Evolutionary conservation across 2,888 invertebrate genomes (phyloP).

Genomic region (Epicampocera succincta): DNA sequence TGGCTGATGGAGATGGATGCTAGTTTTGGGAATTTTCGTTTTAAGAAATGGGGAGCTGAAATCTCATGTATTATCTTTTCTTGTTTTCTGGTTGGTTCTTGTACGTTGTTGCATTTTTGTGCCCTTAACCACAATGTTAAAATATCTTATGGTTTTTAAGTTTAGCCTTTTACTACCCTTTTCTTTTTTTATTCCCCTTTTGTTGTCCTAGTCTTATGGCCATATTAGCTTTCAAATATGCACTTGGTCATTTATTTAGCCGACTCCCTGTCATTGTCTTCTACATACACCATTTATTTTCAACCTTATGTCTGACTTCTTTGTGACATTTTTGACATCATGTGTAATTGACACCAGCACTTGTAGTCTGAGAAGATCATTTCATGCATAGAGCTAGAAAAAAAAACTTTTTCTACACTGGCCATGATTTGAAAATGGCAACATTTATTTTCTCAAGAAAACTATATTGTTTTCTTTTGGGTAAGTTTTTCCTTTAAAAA

Average conservation of each 20-base stretch:
- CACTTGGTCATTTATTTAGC: background rate
- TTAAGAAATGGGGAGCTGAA: background rate
- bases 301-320: constrained; percentile 53
- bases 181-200: background rate
- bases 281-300: constrained; percentile 48
- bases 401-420: constrained; percentile 30
- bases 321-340: constrained; percentile 79
- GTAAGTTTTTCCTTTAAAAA: no score
- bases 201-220: background rate
- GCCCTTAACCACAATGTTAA: constrained; percentile 10
- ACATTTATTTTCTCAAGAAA: background rate
- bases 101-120: background rate
- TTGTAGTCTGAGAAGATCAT: constrained; percentile 64
- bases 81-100: no score
- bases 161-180: background rate
- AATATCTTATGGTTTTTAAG: background rate
- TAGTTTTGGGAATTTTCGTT: background rate
- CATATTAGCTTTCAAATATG: constrained; percentile 33
- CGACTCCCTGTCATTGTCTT: background rate
- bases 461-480: no score
- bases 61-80: background rate
- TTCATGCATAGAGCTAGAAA: background rate
- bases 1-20: constrained; percentile 3
- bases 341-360: constrained; percentile 79
- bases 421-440: background rate